Evolutionary conservation across 1,140 invertebrate species (phyloP), one percentile per base, ranked within the genome.

Genomic region (Dinoponera quadriceps): DNA sequence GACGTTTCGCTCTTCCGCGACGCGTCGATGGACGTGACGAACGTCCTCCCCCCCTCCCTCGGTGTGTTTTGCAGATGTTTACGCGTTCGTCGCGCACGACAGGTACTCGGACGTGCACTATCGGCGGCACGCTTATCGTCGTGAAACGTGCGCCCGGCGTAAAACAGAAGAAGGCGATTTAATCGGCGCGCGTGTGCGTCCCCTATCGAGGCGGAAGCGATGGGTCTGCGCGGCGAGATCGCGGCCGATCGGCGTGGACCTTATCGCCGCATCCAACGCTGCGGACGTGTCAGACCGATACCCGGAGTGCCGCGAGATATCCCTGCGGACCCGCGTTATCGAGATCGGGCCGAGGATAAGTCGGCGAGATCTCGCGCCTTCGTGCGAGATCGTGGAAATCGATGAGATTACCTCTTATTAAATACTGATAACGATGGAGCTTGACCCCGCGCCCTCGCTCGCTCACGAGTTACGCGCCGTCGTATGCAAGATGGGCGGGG

Each of bases 81-180:
- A 65, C 60, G 78, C 48, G 51, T 85, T 25, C 48, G 57, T 66
- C 51, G 66, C 54, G 66, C 59, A 74, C 18, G 20, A 22, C 44
- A 72, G 44, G 22, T 69, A 44, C 27, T 51, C 33, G 27, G 75
- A 69, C 75, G 65, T 80, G 75, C 33, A 71, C 57, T 80, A 80
- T 80, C 65, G 33, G 29, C 51, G 25, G 18, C 4, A 9, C 22
- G 51, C 33, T 80, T 80, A 80, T 80, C 75, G 33, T 33, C 18
- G 3, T 11, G 38, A 44, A 9, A 44, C 75, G 75, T 71, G 75
- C 22, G 4, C 20, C 14, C 48, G 51, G 51, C 22, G 14, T 59
- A 71, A 80, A 80, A 78, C 63, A 80, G 33, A 59, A 80, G 33
- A 59, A 80, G 33, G 20, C 59, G 75, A 69, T 44, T 77, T 68